These are phyloP conservation scores for Heliocidaris tuberculata DNA, from an alignment of 35 echinoderm and acorn worm genomes.

Conservation along the genomic window DNA sequence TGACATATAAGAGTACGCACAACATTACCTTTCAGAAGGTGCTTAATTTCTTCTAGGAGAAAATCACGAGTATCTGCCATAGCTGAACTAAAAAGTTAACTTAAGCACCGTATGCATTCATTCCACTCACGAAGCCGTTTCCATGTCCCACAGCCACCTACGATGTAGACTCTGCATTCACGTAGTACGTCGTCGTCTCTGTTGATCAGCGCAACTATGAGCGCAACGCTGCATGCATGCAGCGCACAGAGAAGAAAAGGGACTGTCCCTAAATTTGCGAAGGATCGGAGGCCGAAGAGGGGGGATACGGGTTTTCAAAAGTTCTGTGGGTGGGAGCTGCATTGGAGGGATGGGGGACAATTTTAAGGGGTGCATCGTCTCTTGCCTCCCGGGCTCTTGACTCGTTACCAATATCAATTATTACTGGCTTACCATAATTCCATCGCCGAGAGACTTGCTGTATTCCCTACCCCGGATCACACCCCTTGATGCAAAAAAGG, in stretches of 20 bases:
- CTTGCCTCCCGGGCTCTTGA: too few species aligned
- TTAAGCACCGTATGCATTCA: neutral
- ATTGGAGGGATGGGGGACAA: neutral
- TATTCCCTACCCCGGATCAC: too few species aligned
- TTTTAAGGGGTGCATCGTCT: neutral
- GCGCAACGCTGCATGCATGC: neutral
- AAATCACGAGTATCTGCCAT: conserved; percentile 32
- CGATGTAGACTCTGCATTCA: neutral
- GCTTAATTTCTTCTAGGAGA: conserved; percentile 29
- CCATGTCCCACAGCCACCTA: neutral
- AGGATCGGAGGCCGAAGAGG: too few species aligned
- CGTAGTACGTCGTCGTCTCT: neutral
- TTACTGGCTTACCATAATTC: too few species aligned
- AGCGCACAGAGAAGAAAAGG: neutral
- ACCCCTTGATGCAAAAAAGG: too few species aligned
- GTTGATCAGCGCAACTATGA: neutral
- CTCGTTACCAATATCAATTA: too few species aligned
- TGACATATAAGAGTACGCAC: neutral
- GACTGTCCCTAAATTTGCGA: neutral
- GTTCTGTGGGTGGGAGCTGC: too few species aligned
- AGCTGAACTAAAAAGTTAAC: neutral
- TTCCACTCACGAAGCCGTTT: neutral
- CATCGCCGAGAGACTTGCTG: too few species aligned
- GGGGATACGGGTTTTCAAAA: neutral
- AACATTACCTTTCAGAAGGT: conserved; percentile 24